Evolutionary conservation across 2,888 invertebrate genomes (phyloP).

Genomic region (Melanostoma scalare): DNA sequence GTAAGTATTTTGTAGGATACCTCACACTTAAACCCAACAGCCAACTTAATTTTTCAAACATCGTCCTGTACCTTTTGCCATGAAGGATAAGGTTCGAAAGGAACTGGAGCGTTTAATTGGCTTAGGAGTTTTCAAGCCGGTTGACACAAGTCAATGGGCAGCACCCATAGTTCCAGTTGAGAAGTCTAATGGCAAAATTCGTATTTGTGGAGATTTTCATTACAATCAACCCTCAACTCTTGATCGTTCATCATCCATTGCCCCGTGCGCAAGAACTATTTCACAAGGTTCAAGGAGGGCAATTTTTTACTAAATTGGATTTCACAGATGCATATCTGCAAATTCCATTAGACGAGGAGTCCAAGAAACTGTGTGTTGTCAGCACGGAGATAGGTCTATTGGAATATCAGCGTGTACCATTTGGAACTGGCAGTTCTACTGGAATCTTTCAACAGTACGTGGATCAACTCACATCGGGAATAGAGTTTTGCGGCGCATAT

Average conservation of each 20-base stretch:
- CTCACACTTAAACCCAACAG: constrained; percentile 43
- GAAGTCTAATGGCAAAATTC: constrained; percentile 75
- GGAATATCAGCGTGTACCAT: constrained; percentile 70
- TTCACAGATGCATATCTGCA: constrained; percentile 24
- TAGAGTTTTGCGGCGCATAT: constrained; percentile 37
- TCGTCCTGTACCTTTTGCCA: constrained; percentile 62
- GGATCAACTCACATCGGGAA: constrained; percentile 57
- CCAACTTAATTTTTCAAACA: constrained; percentile 30
- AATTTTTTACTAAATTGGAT: constrained; percentile 14
- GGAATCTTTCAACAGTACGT: constrained; percentile 59
- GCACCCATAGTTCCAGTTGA: constrained; percentile 77
- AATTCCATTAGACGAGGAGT: constrained; percentile 40
- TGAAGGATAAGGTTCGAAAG: constrained; percentile 12
- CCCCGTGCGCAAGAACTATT: constrained; percentile 18
- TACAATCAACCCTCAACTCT: constrained; percentile 43
- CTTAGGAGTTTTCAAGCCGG: constrained; percentile 12
- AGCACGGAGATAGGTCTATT: constrained; percentile 67
- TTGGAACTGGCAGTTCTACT: constrained; percentile 62
- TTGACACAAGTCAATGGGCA: constrained; percentile 72
- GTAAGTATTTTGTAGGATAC: background rate
- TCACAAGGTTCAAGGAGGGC: constrained; percentile 3
- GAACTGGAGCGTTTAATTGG: constrained; percentile 19
- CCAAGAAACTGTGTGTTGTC: constrained; percentile 40
- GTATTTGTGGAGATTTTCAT: constrained; percentile 55
- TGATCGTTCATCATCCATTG: constrained; percentile 29